These are phyloP conservation scores for Venusia cambrica DNA, from an alignment of 2,888 invertebrate species.

Conservation along the genomic window DNA sequence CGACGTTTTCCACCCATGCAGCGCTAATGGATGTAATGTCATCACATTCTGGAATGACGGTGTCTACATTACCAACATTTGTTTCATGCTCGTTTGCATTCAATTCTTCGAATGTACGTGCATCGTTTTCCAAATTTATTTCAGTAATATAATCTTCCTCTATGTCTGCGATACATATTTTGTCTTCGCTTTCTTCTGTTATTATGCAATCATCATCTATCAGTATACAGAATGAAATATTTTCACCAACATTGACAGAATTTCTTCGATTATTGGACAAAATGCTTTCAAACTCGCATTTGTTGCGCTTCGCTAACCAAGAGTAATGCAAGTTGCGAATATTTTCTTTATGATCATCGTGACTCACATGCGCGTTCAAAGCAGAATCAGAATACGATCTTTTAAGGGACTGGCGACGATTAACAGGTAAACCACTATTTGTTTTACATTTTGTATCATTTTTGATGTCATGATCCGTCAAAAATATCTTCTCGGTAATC, in stretches of 20 bases:
- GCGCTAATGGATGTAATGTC: constrained; percentile 48
- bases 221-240: constrained; percentile 67
- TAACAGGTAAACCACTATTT: constrained; percentile 15
- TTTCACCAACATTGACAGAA: constrained; percentile 64
- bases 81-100: constrained; percentile 19
- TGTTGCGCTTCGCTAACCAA: constrained; percentile 53
- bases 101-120: constrained; percentile 10
- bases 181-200: constrained; percentile 55
- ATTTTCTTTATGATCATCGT: constrained; percentile 30
- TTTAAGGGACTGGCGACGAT: constrained; percentile 44
- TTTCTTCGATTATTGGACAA: constrained; percentile 62
- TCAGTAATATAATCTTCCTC: constrained; percentile 44
- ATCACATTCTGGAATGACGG: constrained; percentile 36
- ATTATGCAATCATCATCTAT: constrained; percentile 66
- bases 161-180: constrained; percentile 56
- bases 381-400: constrained; percentile 69
- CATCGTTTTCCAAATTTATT: constrained; percentile 32
- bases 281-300: constrained; percentile 38
- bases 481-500: constrained; percentile 11
- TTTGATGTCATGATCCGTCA: constrained; percentile 4
- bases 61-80: constrained; percentile 37
- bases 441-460: constrained; percentile 5
- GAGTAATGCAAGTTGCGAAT: constrained; percentile 32
- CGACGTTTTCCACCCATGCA: constrained; percentile 71
- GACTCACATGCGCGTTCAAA: constrained; percentile 37